Conservation (phyloP, 2,113 vertebrate genomes). For the Rousettus leschenaultii region DNA sequence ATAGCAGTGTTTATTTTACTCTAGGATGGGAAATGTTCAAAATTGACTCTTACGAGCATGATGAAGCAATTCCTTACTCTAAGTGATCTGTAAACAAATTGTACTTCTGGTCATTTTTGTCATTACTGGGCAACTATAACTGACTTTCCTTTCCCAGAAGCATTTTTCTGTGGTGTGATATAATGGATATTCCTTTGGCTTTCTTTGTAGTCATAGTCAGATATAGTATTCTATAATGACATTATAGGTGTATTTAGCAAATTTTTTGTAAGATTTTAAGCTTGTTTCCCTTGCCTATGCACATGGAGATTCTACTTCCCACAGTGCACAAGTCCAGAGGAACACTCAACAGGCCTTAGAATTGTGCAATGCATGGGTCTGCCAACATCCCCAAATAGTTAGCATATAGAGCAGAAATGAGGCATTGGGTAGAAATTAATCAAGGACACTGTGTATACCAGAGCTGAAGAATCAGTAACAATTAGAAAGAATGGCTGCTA, state of each 20-base stretch:
- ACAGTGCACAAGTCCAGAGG: fast-evolving
- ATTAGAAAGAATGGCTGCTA: neutral
- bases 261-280: neutral
- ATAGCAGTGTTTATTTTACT: neutral
- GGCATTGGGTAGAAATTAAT: neutral
- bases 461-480: neutral
- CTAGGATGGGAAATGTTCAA: neutral
- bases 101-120: neutral
- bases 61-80: neutral
- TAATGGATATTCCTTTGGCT: neutral
- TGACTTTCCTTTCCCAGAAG: neutral
- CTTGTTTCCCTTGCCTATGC: neutral
- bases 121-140: neutral
- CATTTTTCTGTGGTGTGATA: neutral
- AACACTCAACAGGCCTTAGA: neutral
- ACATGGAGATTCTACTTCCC: neutral
- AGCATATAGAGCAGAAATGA: neutral
- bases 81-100: neutral
- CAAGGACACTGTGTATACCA: neutral
- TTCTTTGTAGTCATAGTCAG: neutral
- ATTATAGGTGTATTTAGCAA: neutral
- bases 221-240: neutral
- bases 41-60: neutral
- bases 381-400: neutral
- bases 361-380: neutral